phyloP scores from a whole-genome alignment of 2,888 invertebrate genomes.

The Drosophila borealis region DNA sequence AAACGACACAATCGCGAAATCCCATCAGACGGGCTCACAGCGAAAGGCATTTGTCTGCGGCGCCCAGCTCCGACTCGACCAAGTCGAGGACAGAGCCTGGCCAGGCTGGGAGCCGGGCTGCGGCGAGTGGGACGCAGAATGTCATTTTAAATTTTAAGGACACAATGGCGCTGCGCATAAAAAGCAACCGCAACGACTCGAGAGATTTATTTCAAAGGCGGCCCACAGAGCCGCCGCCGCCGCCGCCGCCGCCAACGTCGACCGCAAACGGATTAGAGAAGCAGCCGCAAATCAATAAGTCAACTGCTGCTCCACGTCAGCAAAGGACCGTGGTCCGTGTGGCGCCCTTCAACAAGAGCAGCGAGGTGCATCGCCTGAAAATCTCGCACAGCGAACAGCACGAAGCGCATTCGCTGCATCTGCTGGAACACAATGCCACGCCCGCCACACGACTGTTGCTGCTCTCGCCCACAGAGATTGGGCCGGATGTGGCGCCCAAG shows the following conservation, averaged over 20 bases:
- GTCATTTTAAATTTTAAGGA: constrained; percentile 87
- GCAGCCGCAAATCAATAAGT: constrained; percentile 84
- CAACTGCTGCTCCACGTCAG: constrained; percentile 36
- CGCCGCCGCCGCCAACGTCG: constrained; percentile 84
- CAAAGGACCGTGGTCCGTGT: constrained; percentile 86
- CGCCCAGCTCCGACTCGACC: constrained; percentile 62
- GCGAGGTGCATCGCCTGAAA: constrained; percentile 86
- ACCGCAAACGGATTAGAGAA: constrained; percentile 73
- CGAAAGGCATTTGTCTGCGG: constrained; percentile 80
- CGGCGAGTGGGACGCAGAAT: constrained; percentile 54
- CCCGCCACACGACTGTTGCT: not conserved
- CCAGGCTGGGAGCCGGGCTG: constrained; percentile 61
- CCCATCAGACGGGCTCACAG: constrained; percentile 84
- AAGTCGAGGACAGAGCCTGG: constrained; percentile 29
- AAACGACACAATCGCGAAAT: constrained; percentile 83
- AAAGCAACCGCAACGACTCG: constrained; percentile 87
- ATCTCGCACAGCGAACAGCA: constrained; percentile 86
- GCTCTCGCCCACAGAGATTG: constrained; percentile 17
- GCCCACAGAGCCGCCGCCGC: constrained; percentile 85
- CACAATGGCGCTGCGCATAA: constrained; percentile 92
- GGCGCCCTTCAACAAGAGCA: constrained; percentile 83
- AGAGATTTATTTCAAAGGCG: constrained; percentile 87
- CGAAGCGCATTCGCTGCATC: constrained; percentile 29
- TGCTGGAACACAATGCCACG: constrained; percentile 43
- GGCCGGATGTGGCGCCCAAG: constrained; percentile 84